A percentile compares a stretch with the other conserved stretches of the same genome.
Conservation (phyloP, 1,140 invertebrate species). For the Pemphigus obesinymphae region DNA sequence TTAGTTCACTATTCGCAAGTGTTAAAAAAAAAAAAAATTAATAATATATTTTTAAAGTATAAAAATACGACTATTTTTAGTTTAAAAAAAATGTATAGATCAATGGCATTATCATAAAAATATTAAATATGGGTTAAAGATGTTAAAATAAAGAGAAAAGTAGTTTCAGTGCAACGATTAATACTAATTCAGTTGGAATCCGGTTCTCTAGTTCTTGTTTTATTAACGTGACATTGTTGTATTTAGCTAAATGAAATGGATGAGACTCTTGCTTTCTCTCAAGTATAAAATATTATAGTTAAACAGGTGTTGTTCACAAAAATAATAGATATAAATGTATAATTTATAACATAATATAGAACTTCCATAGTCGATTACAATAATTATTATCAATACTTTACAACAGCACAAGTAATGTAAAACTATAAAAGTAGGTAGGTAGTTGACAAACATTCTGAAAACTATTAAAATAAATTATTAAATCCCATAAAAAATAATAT, state of each 20-base stretch:
- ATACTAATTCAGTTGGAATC: slow-evolving; percentile 35
- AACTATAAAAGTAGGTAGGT: no score
- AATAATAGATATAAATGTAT: slow-evolving; percentile 14
- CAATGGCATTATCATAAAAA: background rate
- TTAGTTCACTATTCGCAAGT: no score
- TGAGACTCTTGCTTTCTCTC: slow-evolving; percentile 31
- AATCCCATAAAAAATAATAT: no score
- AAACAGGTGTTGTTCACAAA: slow-evolving; percentile 3
- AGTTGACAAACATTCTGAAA: no score
- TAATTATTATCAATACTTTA: background rate
- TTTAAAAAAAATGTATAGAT: background rate
- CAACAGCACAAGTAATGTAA: no score
- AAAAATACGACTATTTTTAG: background rate
- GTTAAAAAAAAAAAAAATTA: no score
- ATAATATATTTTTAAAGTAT: background rate
- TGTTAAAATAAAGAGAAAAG: slow-evolving; percentile 20
- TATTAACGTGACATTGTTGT: slow-evolving; percentile 29
- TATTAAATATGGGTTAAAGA: slow-evolving; percentile 32
- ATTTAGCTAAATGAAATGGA: slow-evolving; percentile 26
- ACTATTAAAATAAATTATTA: no score
- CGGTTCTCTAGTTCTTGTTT: slow-evolving; percentile 34
- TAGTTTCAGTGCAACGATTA: slow-evolving; percentile 21
- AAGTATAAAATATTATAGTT: background rate
- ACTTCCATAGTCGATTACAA: background rate
- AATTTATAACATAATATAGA: background rate